These are phyloP conservation scores for Megamerina dolium DNA, from an alignment of 2,888 invertebrate species.

Conservation along the genomic window DNA sequence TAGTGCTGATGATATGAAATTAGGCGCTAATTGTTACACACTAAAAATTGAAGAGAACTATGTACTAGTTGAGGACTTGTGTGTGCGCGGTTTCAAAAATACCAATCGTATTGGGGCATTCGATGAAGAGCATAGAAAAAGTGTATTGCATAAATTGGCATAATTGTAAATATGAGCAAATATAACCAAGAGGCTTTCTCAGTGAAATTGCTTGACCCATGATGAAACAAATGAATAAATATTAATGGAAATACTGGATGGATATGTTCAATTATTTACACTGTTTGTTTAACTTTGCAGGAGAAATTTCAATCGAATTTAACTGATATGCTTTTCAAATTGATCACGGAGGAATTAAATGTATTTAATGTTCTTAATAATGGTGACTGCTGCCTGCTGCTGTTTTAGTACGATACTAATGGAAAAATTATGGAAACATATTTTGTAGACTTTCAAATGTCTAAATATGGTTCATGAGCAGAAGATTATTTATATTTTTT, in stretches of 20 bases:
- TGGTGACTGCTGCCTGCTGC: conserved; percentile 43
- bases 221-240: conserved; percentile 14
- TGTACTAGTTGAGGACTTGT: conserved; percentile 29
- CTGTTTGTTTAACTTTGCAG: background rate
- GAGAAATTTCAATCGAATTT: conserved; percentile 12
- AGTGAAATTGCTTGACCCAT: conserved; percentile 12
- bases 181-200: conserved; percentile 14
- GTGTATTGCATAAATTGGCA: conserved; percentile 30
- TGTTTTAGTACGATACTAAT: conserved; percentile 33
- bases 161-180: conserved; percentile 26
- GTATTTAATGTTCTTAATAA: conserved; percentile 40
- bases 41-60: conserved; percentile 11
- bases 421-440: conserved; percentile 33
- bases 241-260: conserved; percentile 7
- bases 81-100: conserved; percentile 28
- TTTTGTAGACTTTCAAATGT: conserved; percentile 40
- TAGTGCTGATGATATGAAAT: conserved; percentile 15
- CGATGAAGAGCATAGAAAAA: conserved; percentile 28
- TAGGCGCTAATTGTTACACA: conserved; percentile 17
- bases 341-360: conserved; percentile 15
- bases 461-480: conserved; percentile 37
- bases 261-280: background rate
- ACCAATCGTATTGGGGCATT: conserved; percentile 30
- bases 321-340: conserved; percentile 12
- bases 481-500: conserved; percentile 35